A percentile compares a stretch with the other conserved stretches of the same genome.
Conservation (phyloP, 2,888 invertebrate genomes). For the Lasioglossum oenotherae region DNA sequence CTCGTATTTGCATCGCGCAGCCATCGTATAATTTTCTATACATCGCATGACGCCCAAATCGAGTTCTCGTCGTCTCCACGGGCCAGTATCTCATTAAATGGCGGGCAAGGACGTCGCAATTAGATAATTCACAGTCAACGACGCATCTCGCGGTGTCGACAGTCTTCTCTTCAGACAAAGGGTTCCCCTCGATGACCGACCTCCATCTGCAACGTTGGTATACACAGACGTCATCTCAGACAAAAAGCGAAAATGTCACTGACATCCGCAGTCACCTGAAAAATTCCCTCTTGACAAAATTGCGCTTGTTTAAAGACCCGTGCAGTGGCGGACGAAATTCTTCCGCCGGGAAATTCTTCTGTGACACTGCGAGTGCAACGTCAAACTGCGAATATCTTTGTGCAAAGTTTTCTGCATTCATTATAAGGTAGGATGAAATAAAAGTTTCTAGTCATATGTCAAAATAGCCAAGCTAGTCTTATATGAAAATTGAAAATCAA, state of each 20-base stretch:
- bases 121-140: slow-evolving; percentile 44
- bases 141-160: slow-evolving; percentile 6
- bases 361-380: not conserved
- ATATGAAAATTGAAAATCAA: no score
- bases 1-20: not conserved
- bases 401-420: no score
- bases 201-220: not conserved
- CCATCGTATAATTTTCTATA: slow-evolving; percentile 16
- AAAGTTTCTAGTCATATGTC: no score
- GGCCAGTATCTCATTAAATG: slow-evolving; percentile 41
- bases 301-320: not conserved
- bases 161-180: slow-evolving; percentile 18
- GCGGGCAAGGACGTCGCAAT: slow-evolving; percentile 28
- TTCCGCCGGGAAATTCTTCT: not conserved
- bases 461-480: no score
- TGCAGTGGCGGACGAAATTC: not conserved
- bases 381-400: not conserved
- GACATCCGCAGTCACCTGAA: not conserved
- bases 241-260: not conserved
- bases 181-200: not conserved
- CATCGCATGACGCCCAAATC: not conserved
- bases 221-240: not conserved
- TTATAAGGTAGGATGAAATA: no score
- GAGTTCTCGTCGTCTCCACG: not conserved
- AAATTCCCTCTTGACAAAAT: not conserved